Conservation (phyloP, 2,797 vertebrate genomes). For the Neoniphon sammara region DNA sequence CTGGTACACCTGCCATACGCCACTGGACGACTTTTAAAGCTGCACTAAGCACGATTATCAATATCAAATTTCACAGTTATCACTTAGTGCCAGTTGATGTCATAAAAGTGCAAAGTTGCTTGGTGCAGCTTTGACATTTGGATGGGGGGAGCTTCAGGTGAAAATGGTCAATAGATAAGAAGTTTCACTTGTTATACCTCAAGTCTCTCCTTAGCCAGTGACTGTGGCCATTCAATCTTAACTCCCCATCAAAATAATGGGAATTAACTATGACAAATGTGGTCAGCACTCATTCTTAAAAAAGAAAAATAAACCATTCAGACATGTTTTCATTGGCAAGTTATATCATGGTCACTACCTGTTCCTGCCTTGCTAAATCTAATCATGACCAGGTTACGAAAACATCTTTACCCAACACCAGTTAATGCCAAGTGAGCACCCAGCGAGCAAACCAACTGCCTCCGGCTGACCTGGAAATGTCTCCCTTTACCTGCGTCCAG, state of each 20-base stretch:
- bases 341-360: conserved; percentile 25
- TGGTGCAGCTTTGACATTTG: background rate
- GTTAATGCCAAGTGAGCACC: conserved; percentile 51
- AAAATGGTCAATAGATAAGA: background rate
- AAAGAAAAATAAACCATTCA: background rate
- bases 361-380: conserved; percentile 32
- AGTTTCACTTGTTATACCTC: background rate
- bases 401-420: conserved; percentile 56
- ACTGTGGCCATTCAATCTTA: background rate
- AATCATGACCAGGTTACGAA: conserved; percentile 26
- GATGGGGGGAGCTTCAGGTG: background rate
- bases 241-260: background rate
- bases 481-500: conserved; percentile 60
- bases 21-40: no score
- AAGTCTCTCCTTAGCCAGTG: no score
- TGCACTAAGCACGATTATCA: no score
- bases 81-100: no score
- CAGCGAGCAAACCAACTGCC: conserved; percentile 47
- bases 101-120: no score
- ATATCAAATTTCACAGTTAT: no score
- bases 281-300: background rate
- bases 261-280: background rate
- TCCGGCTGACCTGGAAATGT: conserved; percentile 71
- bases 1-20: background rate
- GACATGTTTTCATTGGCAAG: background rate